Base-by-base conservation (phyloP, 1,140 invertebrate genomes). In the Anastrepha ludens region DNA sequence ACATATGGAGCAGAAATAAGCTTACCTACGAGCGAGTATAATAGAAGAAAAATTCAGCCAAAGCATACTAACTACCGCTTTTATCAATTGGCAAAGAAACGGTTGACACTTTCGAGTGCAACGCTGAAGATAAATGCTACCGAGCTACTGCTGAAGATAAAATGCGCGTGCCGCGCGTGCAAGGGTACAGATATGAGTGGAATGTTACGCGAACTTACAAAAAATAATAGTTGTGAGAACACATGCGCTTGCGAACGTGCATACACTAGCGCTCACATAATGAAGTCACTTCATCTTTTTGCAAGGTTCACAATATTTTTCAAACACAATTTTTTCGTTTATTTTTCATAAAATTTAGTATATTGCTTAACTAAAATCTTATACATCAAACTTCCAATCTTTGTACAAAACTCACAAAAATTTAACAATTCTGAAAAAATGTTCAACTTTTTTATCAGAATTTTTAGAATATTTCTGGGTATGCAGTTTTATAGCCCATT, bases 81-180 rank as follows among this genome's bases (percentile, higher is more conserved):
- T 55, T 81, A 81, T 58, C 74, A 81, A 81, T 81, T 81, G 74
- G 15, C 44, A 81, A 81, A n/a, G n/a, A 81, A 81, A 20, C 47
- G 47, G 17, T 81, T 81, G 74, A 50, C 50, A 81, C 44, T 81
- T 55, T 81, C n/a, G 41, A 81, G n/a, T 81, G 74, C 74, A 81
- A 55, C 17, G 47, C 44, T 55, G 44, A 81, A 81, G 74, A 81
- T 81, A 81, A 81, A 81, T 55, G 29, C n/a, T n/a, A 41, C 11
- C 44, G 2, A n/a, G 74, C 60, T 88, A 62, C 86, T 87, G 44
- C 62, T 85, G 50, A 2, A 9, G 1, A 81, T 55, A 29, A 50
- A 4, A 17, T 6, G 47, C 74, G 74, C 20, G 44, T 81, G 47
- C 55, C 47, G 74, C 74, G 55, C 74, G 74, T 81, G 44, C 47